Base-by-base conservation (phyloP, 2,113 vertebrate genomes). In the Eolophus roseicapilla region DNA sequence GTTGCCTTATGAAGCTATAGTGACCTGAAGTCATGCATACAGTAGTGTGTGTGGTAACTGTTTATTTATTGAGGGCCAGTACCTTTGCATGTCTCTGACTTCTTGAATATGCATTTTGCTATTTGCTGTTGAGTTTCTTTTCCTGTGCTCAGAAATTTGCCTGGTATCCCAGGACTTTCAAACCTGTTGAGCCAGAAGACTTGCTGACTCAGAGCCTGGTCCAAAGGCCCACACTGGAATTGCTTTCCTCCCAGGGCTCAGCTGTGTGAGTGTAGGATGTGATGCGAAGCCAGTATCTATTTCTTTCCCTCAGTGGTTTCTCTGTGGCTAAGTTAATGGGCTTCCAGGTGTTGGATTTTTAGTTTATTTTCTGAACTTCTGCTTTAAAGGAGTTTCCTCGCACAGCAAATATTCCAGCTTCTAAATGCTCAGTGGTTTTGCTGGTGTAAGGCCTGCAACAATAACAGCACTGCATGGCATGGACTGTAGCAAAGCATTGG, bases 391-490 rank as follows among this genome's bases (percentile, higher is more conserved):
- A 31, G 1, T 88, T 86, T 94, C 46, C n/a, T 67, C 4, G 0
- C n/a, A 5, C 16, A 35, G 68, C 44, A 29, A 71, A 18, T 39
- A 31, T 37, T 44, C 16, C 47, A 24, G 10, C 17, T 82, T 81
- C 28, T 62, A 19, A 95, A 19, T 63, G 60, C 62, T 44, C 6
- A 10, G 21, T 70, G 82, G 35, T 11, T 94, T 90, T n/a, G 28
- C 74, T 2, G 2, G 50, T 68, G n/a, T 17, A 4, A 65, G 46
- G 46, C 52, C 46, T 63, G 65, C 13, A 64, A 37, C 35, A 46
- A 0, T 11, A 3, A 5, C 11, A 41, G 15, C 8, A 1, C 2
- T n/a, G 19, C 10, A 0, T 5, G 21, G 46, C 4, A 6, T 20
- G 0, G 73, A 31, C 65, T 65, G 46, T 24, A 29, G 28, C 55